phyloP scores from a whole-genome alignment of 1,140 invertebrate genomes.

The Drosophila pseudoananassae region DNA sequence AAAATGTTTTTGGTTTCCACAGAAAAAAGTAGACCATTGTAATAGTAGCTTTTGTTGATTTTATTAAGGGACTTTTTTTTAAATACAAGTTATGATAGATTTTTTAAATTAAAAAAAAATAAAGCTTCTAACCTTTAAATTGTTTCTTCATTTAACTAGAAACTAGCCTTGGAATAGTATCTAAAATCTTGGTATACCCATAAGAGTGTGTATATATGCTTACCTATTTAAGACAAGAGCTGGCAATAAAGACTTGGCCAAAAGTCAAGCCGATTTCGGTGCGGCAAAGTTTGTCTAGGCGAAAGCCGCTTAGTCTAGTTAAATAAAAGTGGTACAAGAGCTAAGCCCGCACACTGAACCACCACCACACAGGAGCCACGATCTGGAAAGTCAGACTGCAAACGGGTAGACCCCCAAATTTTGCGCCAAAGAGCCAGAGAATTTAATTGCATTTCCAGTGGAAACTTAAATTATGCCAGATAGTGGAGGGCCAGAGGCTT shows the following conservation, averaged over 20 bases:
- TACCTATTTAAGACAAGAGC: slow-evolving; percentile 9
- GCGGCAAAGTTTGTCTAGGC: slow-evolving; percentile 70
- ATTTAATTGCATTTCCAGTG: slow-evolving; percentile 49
- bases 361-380: slow-evolving; percentile 20
- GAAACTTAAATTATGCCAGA: slow-evolving; percentile 36
- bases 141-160: too few species aligned
- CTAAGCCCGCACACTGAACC: slow-evolving; percentile 28
- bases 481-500: slow-evolving; percentile 2
- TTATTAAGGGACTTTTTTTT: too few species aligned
- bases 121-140: too few species aligned
- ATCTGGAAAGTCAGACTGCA: not conserved
- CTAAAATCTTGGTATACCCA: not conserved
- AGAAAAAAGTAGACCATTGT: not conserved
- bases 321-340: slow-evolving; percentile 70
- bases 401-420: slow-evolving; percentile 9
- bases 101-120: too few species aligned
- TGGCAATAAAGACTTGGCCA: slow-evolving; percentile 64
- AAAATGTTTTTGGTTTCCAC: not conserved
- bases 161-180: not conserved
- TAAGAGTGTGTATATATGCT: not conserved
- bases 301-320: slow-evolving; percentile 77
- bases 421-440: not conserved
- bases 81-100: too few species aligned
- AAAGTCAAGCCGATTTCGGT: slow-evolving; percentile 76
- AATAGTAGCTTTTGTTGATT: not conserved